phyloP scores from a whole-genome alignment of 2,888 invertebrate genomes.

The Strigamia maritima region DNA sequence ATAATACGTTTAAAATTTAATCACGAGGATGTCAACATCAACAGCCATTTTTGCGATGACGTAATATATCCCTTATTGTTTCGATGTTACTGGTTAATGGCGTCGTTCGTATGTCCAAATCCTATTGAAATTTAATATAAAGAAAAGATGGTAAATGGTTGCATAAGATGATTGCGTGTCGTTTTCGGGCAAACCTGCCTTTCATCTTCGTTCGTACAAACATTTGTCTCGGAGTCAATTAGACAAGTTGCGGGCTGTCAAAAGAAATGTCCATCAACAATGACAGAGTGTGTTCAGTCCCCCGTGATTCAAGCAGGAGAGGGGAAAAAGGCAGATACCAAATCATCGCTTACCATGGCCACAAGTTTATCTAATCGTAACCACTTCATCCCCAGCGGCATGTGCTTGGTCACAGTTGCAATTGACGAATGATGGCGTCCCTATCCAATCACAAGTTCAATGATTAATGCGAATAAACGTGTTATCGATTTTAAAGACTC shows the following conservation, averaged over 20 bases:
- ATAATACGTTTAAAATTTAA: too few species aligned
- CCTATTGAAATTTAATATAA: background rate
- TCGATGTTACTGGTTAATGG: background rate
- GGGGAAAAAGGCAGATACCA: background rate
- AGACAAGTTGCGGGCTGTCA: background rate
- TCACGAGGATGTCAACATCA: too few species aligned
- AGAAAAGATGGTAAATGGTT: too few species aligned
- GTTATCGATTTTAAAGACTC: constrained; percentile 4
- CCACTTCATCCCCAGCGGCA: background rate
- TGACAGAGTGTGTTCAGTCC: background rate
- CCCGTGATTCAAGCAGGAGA: background rate
- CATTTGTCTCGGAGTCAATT: background rate
- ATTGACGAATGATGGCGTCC: background rate
- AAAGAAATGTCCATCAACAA: background rate
- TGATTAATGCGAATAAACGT: background rate
- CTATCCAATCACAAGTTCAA: background rate
- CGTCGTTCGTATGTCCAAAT: background rate
- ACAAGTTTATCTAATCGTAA: background rate
- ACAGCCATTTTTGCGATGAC: too few species aligned
- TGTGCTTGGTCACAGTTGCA: background rate
- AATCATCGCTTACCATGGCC: background rate
- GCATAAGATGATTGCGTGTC: background rate
- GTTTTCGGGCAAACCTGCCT: background rate
- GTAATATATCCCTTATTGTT: too few species aligned
- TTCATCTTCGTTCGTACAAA: background rate